Evolutionary conservation across 1,140 invertebrate genomes (phyloP), one percentile per base, ranked within the genome.

Genomic region (Cydia amplana): DNA sequence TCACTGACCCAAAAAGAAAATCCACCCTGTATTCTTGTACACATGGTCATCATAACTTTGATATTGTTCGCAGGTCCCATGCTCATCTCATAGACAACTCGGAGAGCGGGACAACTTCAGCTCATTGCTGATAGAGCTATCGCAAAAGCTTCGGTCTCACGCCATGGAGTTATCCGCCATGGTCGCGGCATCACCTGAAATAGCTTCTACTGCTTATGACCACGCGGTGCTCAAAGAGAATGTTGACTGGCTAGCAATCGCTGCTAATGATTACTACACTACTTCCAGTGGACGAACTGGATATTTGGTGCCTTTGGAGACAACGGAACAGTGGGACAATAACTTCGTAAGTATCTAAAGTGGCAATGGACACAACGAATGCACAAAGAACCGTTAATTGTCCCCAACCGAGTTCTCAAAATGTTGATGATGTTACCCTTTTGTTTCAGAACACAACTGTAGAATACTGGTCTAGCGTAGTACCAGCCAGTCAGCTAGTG

Each of bases 251-350:
- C 93, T 95, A 14, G 94, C 95, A 1, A 95, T 98, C 2, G 98
- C 98, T 95, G 95, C 96, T 0, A 98, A 98, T 81, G 97, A 98
- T 82, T 98, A 95, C 85, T 97, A 98, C 81, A 97, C 97, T 0
- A 95, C 97, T 80, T 97, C 96, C 95, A 96, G 97, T 79, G 97
- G 96, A 79, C 95, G 95, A 80, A 98, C 97, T 4, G 96, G 97
- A 3, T 97, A 98, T 83, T 95, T 97, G 18, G 95, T 97, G 0
- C 97, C 97, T 0, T 92, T 98, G 77, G 97, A 96, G 16, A 81
- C 75, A 4, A 80, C 72, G 40, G 81, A 85, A 20, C 63, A 73
- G 20, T 75, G 76, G 76, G 80, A 77, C 18, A 83, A 81, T 72
- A 84, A 82, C 67, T 82, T 86, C 74, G 88, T 90, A 82, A 87